Evolutionary conservation across 2,797 vertebrate species (phyloP).

Genomic region (Threskiornis aethiopicus): DNA sequence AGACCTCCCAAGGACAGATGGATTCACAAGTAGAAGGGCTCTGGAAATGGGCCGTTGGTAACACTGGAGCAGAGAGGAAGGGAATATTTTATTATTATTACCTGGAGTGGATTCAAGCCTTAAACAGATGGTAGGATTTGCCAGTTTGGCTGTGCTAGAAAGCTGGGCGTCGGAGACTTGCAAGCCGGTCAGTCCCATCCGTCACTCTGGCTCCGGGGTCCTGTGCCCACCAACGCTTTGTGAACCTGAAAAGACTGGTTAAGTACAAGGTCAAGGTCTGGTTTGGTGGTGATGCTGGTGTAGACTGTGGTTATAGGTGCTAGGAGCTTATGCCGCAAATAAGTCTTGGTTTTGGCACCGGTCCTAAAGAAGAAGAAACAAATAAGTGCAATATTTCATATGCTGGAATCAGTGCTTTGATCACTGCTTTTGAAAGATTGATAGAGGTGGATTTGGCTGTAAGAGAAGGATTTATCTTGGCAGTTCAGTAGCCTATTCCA

Average conservation of each 20-base stretch:
- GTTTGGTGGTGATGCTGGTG: not conserved
- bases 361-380: not conserved
- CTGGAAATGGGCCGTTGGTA: not conserved
- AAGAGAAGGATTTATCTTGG: slow-evolving; percentile 16
- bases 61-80: not conserved
- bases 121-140: not conserved
- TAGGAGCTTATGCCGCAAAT: not conserved
- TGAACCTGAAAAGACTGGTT: not conserved
- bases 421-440: not conserved
- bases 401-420: not conserved
- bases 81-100: not conserved
- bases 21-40: not conserved
- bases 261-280: not conserved
- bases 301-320: not conserved
- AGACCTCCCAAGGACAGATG: not conserved
- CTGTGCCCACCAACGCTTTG: not conserved
- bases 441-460: not conserved
- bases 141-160: not conserved
- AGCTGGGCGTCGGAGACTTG: not conserved
- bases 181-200: not conserved
- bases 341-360: not conserved
- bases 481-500: not conserved
- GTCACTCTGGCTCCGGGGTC: not conserved
- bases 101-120: not conserved
- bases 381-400: not conserved